Evolutionary conservation across 2,888 invertebrate genomes (phyloP), one percentile per base, ranked within the genome.

Genomic region (Caenorhabditis zanzibari): DNA sequence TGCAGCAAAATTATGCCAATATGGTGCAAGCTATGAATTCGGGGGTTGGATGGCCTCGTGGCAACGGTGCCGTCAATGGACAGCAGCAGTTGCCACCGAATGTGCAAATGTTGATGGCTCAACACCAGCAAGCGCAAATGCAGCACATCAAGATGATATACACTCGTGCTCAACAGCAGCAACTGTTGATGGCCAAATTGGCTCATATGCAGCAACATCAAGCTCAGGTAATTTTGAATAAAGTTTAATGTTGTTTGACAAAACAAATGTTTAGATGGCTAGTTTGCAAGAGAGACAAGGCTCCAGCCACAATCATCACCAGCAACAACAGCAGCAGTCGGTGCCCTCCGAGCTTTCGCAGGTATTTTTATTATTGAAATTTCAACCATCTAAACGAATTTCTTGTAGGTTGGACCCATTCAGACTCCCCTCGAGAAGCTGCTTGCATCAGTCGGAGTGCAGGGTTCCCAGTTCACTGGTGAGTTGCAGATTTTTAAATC

Each of bases 351-450:
- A 82, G 47, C 77, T 82, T 6, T 77, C 82, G 0, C 82, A 82
- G 76, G 82, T 71, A 56, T 22, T 5, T n/a, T 44, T 0, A 35
- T 9, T 12, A 35, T 16, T 35, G 47, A 58, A 44, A 16, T 12
- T 7, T 38, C n/a, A n/a, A n/a, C n/a, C n/a, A n/a, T n/a, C n/a
- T n/a, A 9, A 38, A 41, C 47, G 6, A 19, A 47, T 10, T 28
- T n/a, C 2, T 73, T 75, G 12, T 58, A 87, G 85, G 85, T 85
- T n/a, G 87, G 85, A 54, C 83, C 87, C 12, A 87, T 87, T 35
- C 87, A 88, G 66, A 87, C 87, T 44, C 88, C 88, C 35, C 73
- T 88, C 71, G 88, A 88, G 61, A 88, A 87, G 66, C 59, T 88
- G 26, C 49, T 88, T 44, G 86, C 87, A 26, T 84, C 87, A 5